Evolutionary conservation across 2,797 vertebrate species (phyloP).

Genomic region (Pangasius krempfi): DNA sequence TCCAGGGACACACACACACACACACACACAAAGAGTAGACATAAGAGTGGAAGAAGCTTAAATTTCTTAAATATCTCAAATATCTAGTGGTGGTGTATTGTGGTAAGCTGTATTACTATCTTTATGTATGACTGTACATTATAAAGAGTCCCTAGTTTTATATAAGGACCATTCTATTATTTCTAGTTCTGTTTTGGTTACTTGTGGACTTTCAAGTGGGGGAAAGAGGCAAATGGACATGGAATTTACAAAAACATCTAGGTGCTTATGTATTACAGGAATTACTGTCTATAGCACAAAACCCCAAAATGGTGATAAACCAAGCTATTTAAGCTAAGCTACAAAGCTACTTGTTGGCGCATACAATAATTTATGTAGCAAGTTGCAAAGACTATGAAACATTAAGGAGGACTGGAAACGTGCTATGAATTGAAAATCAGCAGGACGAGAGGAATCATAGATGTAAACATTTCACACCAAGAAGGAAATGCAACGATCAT

Average conservation of each 20-base stretch:
- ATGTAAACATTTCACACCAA: no score
- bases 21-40: not conserved
- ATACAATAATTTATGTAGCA: not conserved
- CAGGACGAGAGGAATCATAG: not conserved
- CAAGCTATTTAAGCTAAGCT: not conserved
- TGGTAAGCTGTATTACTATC: not conserved
- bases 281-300: not conserved
- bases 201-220: not conserved
- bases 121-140: not conserved
- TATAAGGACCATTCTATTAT: not conserved
- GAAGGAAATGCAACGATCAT: not conserved
- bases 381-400: not conserved
- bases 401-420: not conserved
- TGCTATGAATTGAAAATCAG: not conserved
- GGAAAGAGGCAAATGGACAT: not conserved
- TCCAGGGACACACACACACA: no score
- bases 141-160: not conserved
- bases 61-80: not conserved
- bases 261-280: not conserved
- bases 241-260: not conserved
- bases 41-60: not conserved
- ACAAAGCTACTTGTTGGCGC: not conserved
- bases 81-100: not conserved
- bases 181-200: not conserved
- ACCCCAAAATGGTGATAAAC: not conserved